Conservation (phyloP, 30 jellyfish, hydroid and myxozoan genomes). For the Chironex yamaguchii region DNA sequence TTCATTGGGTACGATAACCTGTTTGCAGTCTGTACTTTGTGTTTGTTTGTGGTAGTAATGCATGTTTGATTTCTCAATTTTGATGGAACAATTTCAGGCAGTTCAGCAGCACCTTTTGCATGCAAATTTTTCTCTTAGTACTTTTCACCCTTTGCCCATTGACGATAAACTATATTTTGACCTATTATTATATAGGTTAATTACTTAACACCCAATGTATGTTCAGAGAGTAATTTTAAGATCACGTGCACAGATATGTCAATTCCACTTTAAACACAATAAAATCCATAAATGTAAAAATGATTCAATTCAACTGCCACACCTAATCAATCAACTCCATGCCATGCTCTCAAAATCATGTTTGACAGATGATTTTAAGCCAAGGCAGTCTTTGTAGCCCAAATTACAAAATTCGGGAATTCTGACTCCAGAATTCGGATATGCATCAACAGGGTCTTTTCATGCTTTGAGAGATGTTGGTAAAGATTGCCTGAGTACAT, state of each 20-base stretch:
- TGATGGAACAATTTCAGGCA: too few species aligned
- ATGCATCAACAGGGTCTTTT: neutral
- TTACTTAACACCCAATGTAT: neutral
- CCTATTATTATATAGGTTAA: too few species aligned
- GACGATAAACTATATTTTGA: too few species aligned
- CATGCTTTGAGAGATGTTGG: neutral
- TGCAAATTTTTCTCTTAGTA: too few species aligned
- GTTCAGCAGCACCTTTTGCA: too few species aligned
- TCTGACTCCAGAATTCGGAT: neutral
- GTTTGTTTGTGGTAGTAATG: too few species aligned
- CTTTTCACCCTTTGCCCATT: too few species aligned
- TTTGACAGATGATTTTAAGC: neutral
- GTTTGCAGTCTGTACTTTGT: too few species aligned
- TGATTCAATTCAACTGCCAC: neutral
- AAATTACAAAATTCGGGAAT: neutral
- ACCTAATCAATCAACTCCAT: neutral
- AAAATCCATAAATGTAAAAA: neutral
- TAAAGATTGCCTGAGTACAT: neutral
- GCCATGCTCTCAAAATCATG: neutral
- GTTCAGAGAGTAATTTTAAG: neutral
- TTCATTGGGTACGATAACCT: too few species aligned
- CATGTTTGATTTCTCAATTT: too few species aligned
- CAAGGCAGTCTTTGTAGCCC: neutral
- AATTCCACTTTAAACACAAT: neutral
- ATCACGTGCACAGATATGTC: neutral